Percentiles rank a stretch among this genome's conserved stretches.
Evolutionary conservation across 2,888 invertebrate species (phyloP).

Genomic region (Acleris laterana): DNA sequence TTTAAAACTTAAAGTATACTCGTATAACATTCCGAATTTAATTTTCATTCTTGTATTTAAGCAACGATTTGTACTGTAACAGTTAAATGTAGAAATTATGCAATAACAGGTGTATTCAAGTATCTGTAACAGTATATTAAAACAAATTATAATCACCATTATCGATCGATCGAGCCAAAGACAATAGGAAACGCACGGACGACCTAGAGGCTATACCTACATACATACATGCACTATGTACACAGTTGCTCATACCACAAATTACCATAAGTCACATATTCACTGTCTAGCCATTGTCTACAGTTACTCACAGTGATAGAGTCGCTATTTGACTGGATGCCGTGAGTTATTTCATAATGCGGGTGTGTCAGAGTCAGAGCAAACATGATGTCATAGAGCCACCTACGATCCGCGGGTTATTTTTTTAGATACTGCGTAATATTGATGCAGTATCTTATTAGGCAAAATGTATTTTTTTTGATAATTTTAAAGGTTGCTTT

Average conservation of each 20-base stretch:
- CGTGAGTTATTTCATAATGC: background rate
- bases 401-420: constrained; percentile 51
- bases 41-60: no score
- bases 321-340: constrained; percentile 2
- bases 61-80: no score
- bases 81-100: no score
- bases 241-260: constrained; percentile 16
- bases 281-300: background rate
- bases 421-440: constrained; percentile 17
- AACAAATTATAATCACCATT: background rate
- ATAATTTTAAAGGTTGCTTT: background rate
- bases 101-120: no score
- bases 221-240: constrained; percentile 21
- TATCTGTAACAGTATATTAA: background rate
- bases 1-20: no score
- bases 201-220: constrained; percentile 13
- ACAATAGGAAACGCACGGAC: constrained; percentile 5
- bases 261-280: background rate
- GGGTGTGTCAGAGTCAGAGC: constrained; percentile 31
- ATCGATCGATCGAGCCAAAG: constrained; percentile 4
- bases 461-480: constrained; percentile 6
- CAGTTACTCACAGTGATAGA: background rate
- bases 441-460: constrained; percentile 10
- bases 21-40: no score
- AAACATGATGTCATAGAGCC: constrained; percentile 66